A percentile compares a stretch with the other conserved stretches of the same genome.
These are phyloP conservation scores for Anguilla marmorata DNA, from an alignment of 2,797 vertebrate genomes.

Conservation along the genomic window DNA sequence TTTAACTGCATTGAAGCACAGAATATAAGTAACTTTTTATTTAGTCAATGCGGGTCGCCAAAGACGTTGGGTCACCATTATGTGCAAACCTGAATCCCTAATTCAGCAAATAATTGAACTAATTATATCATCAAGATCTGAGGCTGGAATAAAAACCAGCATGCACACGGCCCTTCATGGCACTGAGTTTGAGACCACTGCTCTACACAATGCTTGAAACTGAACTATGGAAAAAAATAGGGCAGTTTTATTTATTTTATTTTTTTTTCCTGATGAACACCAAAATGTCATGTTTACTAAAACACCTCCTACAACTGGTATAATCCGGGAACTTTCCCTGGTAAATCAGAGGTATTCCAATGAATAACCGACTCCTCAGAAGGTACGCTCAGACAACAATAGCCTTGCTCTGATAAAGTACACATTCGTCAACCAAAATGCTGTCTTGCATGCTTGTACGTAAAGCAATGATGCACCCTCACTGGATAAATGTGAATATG, in stretches of 20 bases:
- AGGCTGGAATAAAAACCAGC: too few relatives aligned
- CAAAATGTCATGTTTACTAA: conserved; percentile 36
- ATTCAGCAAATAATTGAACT: too few relatives aligned
- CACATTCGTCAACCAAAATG: background rate
- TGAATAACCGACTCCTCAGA: background rate
- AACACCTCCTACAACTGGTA: conserved; percentile 55
- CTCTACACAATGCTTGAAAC: background rate
- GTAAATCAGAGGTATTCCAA: background rate
- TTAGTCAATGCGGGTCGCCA: too few relatives aligned
- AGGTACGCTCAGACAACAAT: background rate
- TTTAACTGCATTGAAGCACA: too few relatives aligned
- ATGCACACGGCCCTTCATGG: too few relatives aligned
- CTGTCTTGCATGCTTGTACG: background rate
- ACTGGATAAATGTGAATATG: background rate
- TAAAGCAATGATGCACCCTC: background rate
- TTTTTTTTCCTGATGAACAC: conserved; percentile 43
- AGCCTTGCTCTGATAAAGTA: background rate
- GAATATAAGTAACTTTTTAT: too few relatives aligned
- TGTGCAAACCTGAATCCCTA: too few relatives aligned
- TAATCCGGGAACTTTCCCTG: conserved; percentile 43
- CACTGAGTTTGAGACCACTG: too few relatives aligned
- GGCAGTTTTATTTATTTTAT: conserved; percentile 37
- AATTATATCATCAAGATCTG: too few relatives aligned
- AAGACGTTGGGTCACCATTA: too few relatives aligned
- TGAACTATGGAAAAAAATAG: background rate